Conservation (phyloP, 2,888 invertebrate species). For the Temnothorax rugatulus region DNA sequence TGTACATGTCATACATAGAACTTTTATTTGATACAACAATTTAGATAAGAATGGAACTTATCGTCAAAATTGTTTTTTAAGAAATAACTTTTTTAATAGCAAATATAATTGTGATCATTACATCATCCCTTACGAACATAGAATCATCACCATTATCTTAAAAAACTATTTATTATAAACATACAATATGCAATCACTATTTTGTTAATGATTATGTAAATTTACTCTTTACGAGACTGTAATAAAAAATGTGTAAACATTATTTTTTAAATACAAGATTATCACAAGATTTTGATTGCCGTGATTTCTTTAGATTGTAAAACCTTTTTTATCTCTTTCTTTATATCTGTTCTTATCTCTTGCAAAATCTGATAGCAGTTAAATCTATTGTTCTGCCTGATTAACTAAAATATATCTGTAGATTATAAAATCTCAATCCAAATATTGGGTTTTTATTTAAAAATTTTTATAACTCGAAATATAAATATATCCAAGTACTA, state of each 20-base stretch:
- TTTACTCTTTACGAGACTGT: neutral
- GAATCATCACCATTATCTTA: neutral
- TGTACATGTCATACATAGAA: neutral
- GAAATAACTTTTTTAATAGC: neutral
- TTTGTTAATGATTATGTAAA: constrained; percentile 3
- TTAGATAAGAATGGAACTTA: neutral
- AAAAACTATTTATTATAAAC: constrained; percentile 8
- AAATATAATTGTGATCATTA: neutral
- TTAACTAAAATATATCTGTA: neutral
- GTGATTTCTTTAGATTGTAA: constrained; percentile 5
- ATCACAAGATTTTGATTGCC: neutral
- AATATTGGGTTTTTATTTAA: neutral
- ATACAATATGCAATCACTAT: neutral
- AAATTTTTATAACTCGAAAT: neutral
- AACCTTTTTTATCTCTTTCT: neutral
- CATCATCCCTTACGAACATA: neutral
- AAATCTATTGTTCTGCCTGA: neutral
- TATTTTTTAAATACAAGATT: constrained; percentile 15
- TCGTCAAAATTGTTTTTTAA: neutral
- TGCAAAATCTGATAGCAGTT: neutral
- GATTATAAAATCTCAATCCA: neutral
- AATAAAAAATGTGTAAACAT: constrained; percentile 8
- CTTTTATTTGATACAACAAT: neutral
- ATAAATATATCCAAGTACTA: neutral
- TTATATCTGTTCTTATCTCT: neutral